Conservation (phyloP, 2,797 vertebrate species). For the Pterois miles region DNA sequence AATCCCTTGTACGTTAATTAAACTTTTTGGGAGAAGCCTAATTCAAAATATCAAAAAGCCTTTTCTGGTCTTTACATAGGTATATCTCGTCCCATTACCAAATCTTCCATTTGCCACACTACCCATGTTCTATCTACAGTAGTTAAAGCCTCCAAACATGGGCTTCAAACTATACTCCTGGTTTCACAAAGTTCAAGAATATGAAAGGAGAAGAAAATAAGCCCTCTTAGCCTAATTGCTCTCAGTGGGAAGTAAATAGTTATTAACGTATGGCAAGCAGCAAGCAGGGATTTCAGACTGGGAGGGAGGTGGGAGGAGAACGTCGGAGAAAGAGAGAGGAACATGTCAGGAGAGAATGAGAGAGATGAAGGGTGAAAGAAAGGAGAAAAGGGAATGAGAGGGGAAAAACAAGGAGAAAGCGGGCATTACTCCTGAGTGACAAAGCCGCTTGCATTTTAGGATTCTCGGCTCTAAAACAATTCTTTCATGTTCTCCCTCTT, state of each 20-base stretch:
- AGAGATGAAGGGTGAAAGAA: constrained; percentile 30
- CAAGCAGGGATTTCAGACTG: constrained; percentile 69
- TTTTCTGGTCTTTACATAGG: background rate
- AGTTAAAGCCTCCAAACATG: constrained; percentile 28
- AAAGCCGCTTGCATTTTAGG: constrained; percentile 64
- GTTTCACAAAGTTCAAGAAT: constrained; percentile 58
- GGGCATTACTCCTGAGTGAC: constrained; percentile 44
- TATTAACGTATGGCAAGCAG: constrained; percentile 76
- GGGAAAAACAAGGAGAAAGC: constrained; percentile 17
- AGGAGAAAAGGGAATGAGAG: constrained; percentile 1
- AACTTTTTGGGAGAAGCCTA: background rate
- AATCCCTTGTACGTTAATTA: background rate
- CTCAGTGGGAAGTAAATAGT: constrained; percentile 82
- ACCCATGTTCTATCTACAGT: background rate
- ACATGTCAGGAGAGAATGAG: constrained; percentile 51
- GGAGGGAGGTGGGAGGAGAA: constrained; percentile 53
- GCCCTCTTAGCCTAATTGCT: constrained; percentile 75
- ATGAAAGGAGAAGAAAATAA: constrained; percentile 44
- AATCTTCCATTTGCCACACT: constrained; percentile 9
- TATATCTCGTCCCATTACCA: background rate
- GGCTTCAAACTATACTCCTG: constrained; percentile 31
- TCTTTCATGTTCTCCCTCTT: constrained; percentile 66
- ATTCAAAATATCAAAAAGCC: constrained; percentile 14
- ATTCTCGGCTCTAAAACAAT: constrained; percentile 65
- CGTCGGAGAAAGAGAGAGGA: constrained; percentile 38